Evolutionary conservation across 2,113 vertebrate genomes (phyloP), one percentile per base, ranked within the genome.

Genomic region (Oreochromis spilurus): DNA sequence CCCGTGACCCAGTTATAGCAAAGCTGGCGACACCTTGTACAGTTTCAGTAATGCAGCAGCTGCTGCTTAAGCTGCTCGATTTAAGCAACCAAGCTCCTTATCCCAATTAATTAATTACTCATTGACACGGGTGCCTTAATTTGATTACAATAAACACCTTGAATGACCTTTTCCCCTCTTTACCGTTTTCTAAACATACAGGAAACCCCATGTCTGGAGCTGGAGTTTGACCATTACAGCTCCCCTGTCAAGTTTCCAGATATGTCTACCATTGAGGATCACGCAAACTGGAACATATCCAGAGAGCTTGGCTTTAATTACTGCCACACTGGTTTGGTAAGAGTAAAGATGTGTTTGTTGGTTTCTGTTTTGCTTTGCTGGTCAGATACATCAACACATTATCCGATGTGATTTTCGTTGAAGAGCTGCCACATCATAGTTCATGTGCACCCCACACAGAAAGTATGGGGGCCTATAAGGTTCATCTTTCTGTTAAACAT

Each of bases 221-320:
- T 99, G 95, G 99, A 99, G 95, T 99, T 99, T 93, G 99, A 99
- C 92, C 98, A 98, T 95, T 99, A 99, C 94, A 99, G 98, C 92
- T 97, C 97, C 88, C 98, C 98, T 53, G 98, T 99, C 2, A 99
- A 99, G 94, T 99, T 98, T 85, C 98, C 98, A 14, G 98, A 99
- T 86, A 98, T 98, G 98, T 91, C 97, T 16, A 97, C 96, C 77
- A 97, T 99, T 52, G 98, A 99, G 95, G 98, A 99, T 12, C 98
- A 99, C 38, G 98, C 98, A 72, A 99, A 98, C 29, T 98, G 98
- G 98, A 98, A 97, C 34, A 97, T 99, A 87, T 98, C 98, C 86
- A 97, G 98, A 89, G 98, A 99, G 94, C 97, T 98, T 91, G 98
- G 98, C 67, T 98, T 98, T 91, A 99, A 98, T 95, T 99, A 98